Conservation (phyloP, 2,113 vertebrate species). For the Cervus canadensis region DNA sequence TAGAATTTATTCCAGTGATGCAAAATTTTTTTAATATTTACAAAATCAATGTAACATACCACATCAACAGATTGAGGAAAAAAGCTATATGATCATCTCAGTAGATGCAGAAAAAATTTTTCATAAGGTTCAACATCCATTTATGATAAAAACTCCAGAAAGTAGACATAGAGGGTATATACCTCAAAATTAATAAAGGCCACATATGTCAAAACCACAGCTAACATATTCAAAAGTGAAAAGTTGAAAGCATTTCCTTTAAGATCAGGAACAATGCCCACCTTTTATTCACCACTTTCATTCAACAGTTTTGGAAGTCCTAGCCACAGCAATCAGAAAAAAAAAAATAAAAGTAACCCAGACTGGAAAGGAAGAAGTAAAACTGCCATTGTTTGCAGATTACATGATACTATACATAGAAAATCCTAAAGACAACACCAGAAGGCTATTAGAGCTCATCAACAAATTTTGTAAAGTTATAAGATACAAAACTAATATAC, state of each 20-base stretch:
- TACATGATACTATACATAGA: neutral
- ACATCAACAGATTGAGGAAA: neutral
- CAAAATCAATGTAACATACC: neutral
- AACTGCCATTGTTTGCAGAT: neutral
- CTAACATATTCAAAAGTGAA: neutral
- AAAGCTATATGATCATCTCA: neutral
- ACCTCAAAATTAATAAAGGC: neutral
- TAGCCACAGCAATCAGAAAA: neutral
- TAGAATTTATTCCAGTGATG: neutral
- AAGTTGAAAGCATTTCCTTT: neutral
- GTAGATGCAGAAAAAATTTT: neutral
- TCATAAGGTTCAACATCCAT: neutral
- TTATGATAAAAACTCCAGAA: neutral
- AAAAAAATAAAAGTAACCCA: neutral
- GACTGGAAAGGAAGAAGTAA: neutral
- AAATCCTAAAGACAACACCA: neutral
- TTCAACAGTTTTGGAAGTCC: neutral
- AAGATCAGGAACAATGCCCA: neutral
- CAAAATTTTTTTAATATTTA: neutral
- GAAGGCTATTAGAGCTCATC: neutral
- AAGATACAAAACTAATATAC: neutral
- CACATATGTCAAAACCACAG: neutral
- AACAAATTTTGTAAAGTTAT: neutral
- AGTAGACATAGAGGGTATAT: neutral
- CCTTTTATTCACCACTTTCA: neutral